phyloP scores from a whole-genome alignment of 2,113 vertebrate species.

The Syngnathus typhle region DNA sequence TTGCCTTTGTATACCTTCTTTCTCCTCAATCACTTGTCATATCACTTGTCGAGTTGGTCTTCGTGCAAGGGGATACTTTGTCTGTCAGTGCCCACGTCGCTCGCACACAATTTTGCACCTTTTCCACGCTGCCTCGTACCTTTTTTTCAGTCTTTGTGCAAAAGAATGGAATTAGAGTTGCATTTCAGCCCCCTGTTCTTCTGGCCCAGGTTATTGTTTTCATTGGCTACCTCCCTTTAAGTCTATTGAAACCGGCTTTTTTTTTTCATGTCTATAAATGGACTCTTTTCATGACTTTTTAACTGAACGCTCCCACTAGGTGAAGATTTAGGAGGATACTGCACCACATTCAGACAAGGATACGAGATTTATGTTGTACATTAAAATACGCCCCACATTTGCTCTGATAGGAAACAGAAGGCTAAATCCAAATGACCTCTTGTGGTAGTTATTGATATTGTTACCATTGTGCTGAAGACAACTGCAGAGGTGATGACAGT shows the following conservation, averaged over 20 bases:
- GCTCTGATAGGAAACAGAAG: conserved; percentile 28
- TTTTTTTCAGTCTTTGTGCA: conserved; percentile 54
- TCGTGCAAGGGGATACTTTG: conserved; percentile 52
- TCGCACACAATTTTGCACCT: conserved; percentile 41
- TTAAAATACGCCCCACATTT: conserved; percentile 52
- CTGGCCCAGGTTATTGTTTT: conserved; percentile 64
- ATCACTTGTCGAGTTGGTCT: conserved; percentile 38
- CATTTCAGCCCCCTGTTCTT: conserved; percentile 56
- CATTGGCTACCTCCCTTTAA: conserved; percentile 53
- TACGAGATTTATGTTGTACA: conserved; percentile 38
- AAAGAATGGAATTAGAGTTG: conserved; percentile 63
- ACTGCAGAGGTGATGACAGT: conserved; percentile 51
- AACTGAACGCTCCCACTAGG: conserved; percentile 55
- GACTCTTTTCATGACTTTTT: conserved; percentile 64
- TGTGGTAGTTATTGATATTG: conserved; percentile 50
- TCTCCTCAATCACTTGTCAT: conserved; percentile 31
- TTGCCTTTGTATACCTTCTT: conserved; percentile 41
- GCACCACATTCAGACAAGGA: conserved; percentile 42
- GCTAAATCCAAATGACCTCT: conserved; percentile 33
- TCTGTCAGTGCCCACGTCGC: conserved; percentile 54
- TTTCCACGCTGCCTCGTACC: conserved; percentile 43
- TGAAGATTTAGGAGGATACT: conserved; percentile 55
- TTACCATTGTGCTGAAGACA: conserved; percentile 40
- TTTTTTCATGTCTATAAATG: conserved; percentile 67
- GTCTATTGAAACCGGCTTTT: conserved; percentile 50